phyloP scores from a whole-genome alignment of 2,113 vertebrate species.

The Pedionomus torquatus region DNA sequence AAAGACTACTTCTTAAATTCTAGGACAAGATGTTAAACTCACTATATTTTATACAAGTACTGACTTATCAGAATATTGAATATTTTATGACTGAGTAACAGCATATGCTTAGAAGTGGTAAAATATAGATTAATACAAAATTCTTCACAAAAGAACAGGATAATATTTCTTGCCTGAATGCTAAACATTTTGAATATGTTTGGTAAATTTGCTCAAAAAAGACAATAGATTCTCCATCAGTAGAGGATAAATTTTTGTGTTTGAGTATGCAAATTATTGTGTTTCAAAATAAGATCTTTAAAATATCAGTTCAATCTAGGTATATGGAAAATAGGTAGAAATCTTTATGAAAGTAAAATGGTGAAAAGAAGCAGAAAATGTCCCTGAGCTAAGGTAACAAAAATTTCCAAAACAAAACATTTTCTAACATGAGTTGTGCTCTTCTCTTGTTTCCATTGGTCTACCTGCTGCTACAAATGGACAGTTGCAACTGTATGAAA shows the following conservation, averaged over 20 bases:
- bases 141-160: neutral
- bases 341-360: neutral
- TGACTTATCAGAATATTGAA: constrained; percentile 23
- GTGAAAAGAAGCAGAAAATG: neutral
- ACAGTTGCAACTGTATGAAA: neutral
- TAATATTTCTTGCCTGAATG: neutral
- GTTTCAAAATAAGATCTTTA: neutral
- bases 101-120: neutral
- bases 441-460: neutral
- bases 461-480: neutral
- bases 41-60: constrained; percentile 16
- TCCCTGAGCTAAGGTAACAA: neutral
- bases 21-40: constrained; percentile 34
- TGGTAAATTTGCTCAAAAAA: neutral
- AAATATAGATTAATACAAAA: constrained; percentile 25
- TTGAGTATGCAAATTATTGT: neutral
- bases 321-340: neutral
- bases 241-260: neutral
- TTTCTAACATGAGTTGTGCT: neutral
- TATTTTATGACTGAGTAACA: constrained; percentile 19
- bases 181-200: neutral
- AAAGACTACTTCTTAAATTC: constrained; percentile 25
- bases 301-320: neutral
- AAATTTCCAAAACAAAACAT: neutral
- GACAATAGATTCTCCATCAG: neutral